Evolutionary conservation across 2,888 invertebrate genomes (phyloP), one percentile per base, ranked within the genome.

Genomic region (Spicauda simplicius): DNA sequence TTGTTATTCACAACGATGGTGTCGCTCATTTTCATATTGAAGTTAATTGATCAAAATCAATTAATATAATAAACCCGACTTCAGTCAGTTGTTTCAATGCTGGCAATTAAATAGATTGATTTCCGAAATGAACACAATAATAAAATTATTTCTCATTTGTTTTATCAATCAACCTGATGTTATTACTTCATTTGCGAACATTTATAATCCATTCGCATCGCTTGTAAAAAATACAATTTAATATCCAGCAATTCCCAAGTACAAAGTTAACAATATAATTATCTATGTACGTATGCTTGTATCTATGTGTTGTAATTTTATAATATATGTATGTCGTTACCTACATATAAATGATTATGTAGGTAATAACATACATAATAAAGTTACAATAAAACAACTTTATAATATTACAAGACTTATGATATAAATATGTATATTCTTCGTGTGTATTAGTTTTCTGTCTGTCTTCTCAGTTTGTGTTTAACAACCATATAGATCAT

Each of bases 21-120:
- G 10, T 1, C 19, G 37, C 14, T 64, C 53, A 64, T 64, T 65
- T 65, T 48, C 0, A 73, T 75, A 74, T 74, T 72, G 72, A 74
- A 76, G 76, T 76, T 77, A 81, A 82, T 82, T 77, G 74, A 72
- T 76, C 73, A 77, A 82, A 80, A 77, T 72, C 76, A 80, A 82
- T 81, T 79, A 56, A 48, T 30, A 25, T 25, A 25, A 25, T 5
- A 57, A 48, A 59, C 10, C 48, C 8, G 33, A 18, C 18, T 63
- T 25, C 25, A 25, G 2, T 48, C 16, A 3, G 18, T 19, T 55
- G 48, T 30, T 54, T 16, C 30, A 62, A 48, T 59, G 59, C n/a
- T 11, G 62, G 14, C 63, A 64, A 64, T 64, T 14, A 52, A 52
- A 58, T 41, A 30, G 30, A 63, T 63, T 55, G 45, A 63, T 55